A percentile compares a stretch with the other conserved stretches of the same genome.
Conservation (phyloP, 2,113 vertebrate genomes). For the Colius striatus region DNA sequence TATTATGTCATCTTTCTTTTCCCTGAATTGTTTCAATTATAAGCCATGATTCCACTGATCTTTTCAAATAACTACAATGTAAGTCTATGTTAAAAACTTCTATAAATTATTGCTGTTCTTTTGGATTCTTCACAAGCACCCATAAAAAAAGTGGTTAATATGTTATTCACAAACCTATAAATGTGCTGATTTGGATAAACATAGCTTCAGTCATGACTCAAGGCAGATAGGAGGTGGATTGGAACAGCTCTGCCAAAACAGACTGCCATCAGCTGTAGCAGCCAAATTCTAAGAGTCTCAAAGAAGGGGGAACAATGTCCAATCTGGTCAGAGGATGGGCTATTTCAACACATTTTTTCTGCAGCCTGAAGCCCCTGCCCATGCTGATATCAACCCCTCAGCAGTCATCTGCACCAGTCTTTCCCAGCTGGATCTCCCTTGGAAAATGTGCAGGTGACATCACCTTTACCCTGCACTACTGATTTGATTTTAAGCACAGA, state of each 20-base stretch:
- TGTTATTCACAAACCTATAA: background rate
- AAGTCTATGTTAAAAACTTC: background rate
- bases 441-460: background rate
- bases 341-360: background rate
- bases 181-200: background rate
- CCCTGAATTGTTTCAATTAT: background rate
- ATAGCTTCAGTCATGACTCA: background rate
- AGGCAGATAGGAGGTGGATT: background rate
- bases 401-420: background rate
- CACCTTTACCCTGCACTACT: background rate
- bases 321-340: background rate
- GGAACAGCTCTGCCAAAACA: background rate
- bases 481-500: background rate
- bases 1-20: background rate
- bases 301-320: background rate
- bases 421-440: background rate
- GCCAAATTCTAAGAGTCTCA: background rate
- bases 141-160: background rate
- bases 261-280: background rate
- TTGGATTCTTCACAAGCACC: background rate
- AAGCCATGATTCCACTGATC: background rate
- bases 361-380: background rate
- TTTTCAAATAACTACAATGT: background rate
- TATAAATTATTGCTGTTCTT: background rate
- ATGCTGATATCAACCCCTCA: background rate